These are phyloP conservation scores for Drosophila guanche DNA, from an alignment of 1,140 invertebrate species.

Conservation along the genomic window DNA sequence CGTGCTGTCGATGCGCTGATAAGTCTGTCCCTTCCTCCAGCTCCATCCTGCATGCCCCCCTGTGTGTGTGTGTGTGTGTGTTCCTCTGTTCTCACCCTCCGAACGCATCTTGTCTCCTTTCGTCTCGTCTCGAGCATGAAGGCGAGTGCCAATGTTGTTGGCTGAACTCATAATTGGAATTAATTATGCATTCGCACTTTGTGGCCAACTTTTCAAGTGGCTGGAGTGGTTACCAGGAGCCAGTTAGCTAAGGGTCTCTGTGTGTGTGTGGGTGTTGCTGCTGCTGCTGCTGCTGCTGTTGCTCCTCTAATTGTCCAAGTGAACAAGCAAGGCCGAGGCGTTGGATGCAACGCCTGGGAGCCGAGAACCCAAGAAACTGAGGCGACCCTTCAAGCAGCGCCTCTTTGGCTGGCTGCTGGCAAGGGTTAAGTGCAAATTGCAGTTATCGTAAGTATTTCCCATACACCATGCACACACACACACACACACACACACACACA, in stretches of 20 bases:
- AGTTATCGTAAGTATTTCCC: conserved; percentile 75
- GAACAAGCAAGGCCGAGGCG: conserved; percentile 7
- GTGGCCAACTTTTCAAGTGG: conserved; percentile 80
- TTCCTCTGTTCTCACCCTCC: conserved; percentile 22
- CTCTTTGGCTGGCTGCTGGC: conserved; percentile 17
- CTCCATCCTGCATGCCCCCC: neutral
- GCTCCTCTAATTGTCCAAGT: conserved; percentile 70
- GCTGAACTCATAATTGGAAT: conserved; percentile 84
- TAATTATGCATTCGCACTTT: conserved; percentile 84
- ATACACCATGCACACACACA: neutral
- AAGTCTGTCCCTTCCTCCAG: conserved; percentile 39
- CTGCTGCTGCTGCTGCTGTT: conserved; percentile 1
- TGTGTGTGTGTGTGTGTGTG: conserved; percentile 25
- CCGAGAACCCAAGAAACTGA: conserved; percentile 22
- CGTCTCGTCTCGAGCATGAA: conserved; percentile 51
- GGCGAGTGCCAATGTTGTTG: conserved; percentile 76
- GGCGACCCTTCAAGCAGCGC: neutral
- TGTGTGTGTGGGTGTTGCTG: conserved; percentile 15
- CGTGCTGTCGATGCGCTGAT: conserved; percentile 76
- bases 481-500: too few relatives aligned
- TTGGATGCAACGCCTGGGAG: conserved; percentile 16
- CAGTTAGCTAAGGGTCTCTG: conserved; percentile 20
- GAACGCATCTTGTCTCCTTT: conserved; percentile 54
- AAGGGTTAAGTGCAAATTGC: conserved; percentile 81
- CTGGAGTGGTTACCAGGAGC: conserved; percentile 64